Evolutionary conservation across 2,113 vertebrate genomes (phyloP), one percentile per base, ranked within the genome.

Genomic region (Ceratotherium simum): DNA sequence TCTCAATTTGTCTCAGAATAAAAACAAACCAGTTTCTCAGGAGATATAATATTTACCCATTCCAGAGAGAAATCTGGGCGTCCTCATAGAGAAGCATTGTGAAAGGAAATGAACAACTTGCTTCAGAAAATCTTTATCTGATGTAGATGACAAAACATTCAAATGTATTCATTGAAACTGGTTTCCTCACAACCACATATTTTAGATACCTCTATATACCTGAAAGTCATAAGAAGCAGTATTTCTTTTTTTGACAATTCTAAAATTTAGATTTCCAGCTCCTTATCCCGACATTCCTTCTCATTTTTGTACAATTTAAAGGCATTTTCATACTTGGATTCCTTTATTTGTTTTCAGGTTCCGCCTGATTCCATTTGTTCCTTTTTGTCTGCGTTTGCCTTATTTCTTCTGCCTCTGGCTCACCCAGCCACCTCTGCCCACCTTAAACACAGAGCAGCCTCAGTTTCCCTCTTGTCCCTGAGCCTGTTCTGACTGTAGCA

Each of bases 41-140:
- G 93, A 95, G 65, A 96, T 84, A 87, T 79, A 81, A 91, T 97
- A 98, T 98, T 98, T 98, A 98, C 98, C 98, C 94, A 96, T 96
- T 98, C 94, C 95, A 96, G 94, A 92, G 76, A 91, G 90, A 92
- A 96, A 92, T 87, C 95, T 72, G 80, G 80, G 80, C 2, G 0
- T 97, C 98, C 96, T 97, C 94, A 95, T 21, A 87, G 86, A 84
- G 83, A 96, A 97, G 98, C 98, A 96, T 92, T 87, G 87, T 39
- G 48, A 96, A 96, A 98, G 76, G 46, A 98, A 98, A 97, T 80
- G 90, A 92, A 94, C n/a, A 98, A 93, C 21, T 96, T 48, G 11
- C 60, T 84, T 97, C 51, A 98, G 97, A 95, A 95, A 73, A 90
- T 51, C 48, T 93, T 85, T 82, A 27, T 84, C 89, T 93, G 39